A percentile compares a stretch with the other conserved stretches of the same genome.
phyloP scores from a whole-genome alignment of 2,888 invertebrate genomes.

The Caenorhabditis sp. region DNA sequence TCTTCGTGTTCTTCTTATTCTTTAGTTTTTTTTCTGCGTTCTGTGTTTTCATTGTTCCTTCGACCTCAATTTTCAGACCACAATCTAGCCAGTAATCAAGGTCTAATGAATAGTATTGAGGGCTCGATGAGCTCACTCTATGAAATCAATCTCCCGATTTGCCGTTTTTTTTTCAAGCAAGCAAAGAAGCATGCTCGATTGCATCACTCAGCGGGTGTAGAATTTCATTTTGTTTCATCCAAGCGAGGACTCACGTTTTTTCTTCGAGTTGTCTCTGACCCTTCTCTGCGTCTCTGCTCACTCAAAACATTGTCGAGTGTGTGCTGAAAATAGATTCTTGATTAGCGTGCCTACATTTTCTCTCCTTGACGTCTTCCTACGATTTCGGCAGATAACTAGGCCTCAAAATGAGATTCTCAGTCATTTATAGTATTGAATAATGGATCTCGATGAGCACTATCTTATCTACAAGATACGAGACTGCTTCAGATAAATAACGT shows the following conservation, averaged over 20 bases:
- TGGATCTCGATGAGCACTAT: no score
- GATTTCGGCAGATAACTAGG: no score
- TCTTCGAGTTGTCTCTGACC: constrained; percentile 14
- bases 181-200: constrained; percentile 4
- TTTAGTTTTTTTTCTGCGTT: background rate
- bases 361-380: no score
- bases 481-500: no score
- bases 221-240: constrained; percentile 1
- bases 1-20: constrained; percentile 29
- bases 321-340: no score
- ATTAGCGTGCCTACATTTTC: no score
- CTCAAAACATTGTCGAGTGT: background rate
- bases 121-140: background rate
- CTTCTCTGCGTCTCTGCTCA: constrained; percentile 27
- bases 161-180: background rate
- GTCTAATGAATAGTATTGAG: no score
- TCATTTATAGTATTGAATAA: no score
- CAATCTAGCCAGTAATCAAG: constrained; percentile 13
- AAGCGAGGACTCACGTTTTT: background rate
- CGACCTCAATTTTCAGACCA: constrained; percentile 16
- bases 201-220: constrained; percentile 27
- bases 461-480: no score
- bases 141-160: background rate
- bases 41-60: background rate
- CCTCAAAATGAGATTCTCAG: no score